phyloP scores from a whole-genome alignment of 2,888 invertebrate genomes.

The Eremobia ochroleuca region DNA sequence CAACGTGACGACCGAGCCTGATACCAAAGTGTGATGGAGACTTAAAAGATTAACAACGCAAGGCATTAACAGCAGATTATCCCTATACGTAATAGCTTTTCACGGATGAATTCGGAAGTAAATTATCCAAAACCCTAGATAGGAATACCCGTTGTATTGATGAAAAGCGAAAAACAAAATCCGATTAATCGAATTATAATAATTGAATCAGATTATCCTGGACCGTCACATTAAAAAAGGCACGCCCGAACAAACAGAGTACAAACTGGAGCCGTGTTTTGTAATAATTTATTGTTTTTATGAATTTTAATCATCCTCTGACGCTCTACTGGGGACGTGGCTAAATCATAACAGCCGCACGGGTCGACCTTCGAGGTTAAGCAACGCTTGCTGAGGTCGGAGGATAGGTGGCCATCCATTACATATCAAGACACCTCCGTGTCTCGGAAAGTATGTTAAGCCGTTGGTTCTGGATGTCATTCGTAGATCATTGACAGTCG shows the following conservation, averaged over 20 bases:
- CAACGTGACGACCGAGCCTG: neutral
- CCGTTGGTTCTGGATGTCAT: no score
- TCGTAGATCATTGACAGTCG: no score
- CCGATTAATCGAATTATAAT: conserved; percentile 31
- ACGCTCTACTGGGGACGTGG: no score
- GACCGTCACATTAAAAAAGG: conserved; percentile 9
- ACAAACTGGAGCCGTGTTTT: conserved; percentile 21
- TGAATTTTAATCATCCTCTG: neutral
- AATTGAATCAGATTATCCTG: conserved; percentile 23
- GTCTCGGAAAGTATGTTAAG: no score
- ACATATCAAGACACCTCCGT: neutral
- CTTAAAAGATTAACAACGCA: neutral
- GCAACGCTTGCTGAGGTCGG: no score
- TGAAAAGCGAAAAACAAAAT: conserved; percentile 17
- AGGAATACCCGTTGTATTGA: conserved; percentile 8
- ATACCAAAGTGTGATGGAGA: neutral
- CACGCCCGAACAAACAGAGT: conserved; percentile 1
- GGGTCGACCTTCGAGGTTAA: no score
- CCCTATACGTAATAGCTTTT: neutral
- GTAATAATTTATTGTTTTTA: neutral
- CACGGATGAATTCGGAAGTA: neutral
- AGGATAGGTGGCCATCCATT: neutral
- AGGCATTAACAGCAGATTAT: no score
- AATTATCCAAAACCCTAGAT: conserved; percentile 1
- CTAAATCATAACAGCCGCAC: no score